Conservation (phyloP, 2,888 invertebrate species). For the Trissolcus brochymenae region DNA sequence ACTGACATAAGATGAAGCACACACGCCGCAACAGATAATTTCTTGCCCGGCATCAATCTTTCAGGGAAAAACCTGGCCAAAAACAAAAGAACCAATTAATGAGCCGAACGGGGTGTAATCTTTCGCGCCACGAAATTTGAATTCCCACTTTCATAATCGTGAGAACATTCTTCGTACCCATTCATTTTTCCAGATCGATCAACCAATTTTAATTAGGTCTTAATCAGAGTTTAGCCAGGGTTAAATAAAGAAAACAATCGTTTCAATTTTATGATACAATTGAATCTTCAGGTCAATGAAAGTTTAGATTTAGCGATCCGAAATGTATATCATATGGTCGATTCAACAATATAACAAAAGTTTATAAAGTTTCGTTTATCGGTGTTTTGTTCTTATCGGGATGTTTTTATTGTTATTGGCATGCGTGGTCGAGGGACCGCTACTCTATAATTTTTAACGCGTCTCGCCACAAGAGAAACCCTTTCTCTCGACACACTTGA, state of each 20-base stretch:
- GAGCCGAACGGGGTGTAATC: constrained; percentile 8
- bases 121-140: constrained; percentile 29
- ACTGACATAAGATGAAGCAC: constrained; percentile 52
- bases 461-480: constrained; percentile 53
- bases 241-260: no score
- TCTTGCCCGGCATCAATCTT: constrained; percentile 53
- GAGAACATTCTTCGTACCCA: neutral
- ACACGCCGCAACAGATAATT: constrained; percentile 53
- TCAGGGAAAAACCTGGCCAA: constrained; percentile 36
- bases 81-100: constrained; percentile 45
- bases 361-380: neutral
- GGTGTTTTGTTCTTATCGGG: neutral
- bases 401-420: constrained; percentile 35
- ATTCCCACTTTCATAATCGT: constrained; percentile 11
- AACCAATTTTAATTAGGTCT: no score
- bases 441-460: constrained; percentile 55
- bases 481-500: constrained; percentile 46
- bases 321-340: no score
- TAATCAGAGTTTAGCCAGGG: no score
- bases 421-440: constrained; percentile 27
- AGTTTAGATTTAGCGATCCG: no score
- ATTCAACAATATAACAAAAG: no score
- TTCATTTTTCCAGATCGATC: neutral
- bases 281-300: no score
- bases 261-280: no score